Base-by-base conservation (phyloP, 2,797 vertebrate genomes). In the Cryptoblepharus egeriae region DNA sequence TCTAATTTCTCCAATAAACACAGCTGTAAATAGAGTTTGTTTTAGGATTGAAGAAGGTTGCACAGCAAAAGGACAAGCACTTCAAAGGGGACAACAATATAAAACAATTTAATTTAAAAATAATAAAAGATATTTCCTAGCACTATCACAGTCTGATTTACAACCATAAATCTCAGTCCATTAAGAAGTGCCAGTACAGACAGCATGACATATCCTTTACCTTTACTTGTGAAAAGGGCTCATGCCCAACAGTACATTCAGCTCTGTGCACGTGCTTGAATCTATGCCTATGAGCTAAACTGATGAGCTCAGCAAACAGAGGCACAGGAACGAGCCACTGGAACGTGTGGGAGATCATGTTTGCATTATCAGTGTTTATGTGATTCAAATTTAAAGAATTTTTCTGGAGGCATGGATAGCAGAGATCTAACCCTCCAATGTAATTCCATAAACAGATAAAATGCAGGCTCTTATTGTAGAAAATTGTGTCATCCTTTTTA, bases 401-500 rank as follows among this genome's bases (percentile, higher is more conserved):
- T 30, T 16, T 61, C 32, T 63, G 37, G 63, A 64, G 26, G 20
- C 55, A 55, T 5, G 65, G 11, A 77, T 45, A 10, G 39, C n/a
- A 58, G 49, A 52, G 39, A 49, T 76, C 20, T 35, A 71, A 10
- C 15, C 37, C n/a, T 70, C 35, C 49, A n/a, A 26, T 57, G 28
- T 55, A 80, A 77, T 71, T 75, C 37, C 8, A 22, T 58, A 37
- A 76, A 64, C 24, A 80, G 26, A 45, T 24, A 74, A 78, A 69
- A 73, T 49, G 4, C 37, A 57, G 55, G 32, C 65, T 84, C 39
- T 52, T 52, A 68, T 49, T 79, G 32, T 70, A 37, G 24, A 32
- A 55, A 71, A 80, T 12, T 22, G 52, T 26, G 22, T 63, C 35
- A 18, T 9, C 42, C 28, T 10, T 39, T 75, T 75, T 42, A 63